phyloP scores from a whole-genome alignment of 2,888 invertebrate genomes.

The Tethea ocularis region DNA sequence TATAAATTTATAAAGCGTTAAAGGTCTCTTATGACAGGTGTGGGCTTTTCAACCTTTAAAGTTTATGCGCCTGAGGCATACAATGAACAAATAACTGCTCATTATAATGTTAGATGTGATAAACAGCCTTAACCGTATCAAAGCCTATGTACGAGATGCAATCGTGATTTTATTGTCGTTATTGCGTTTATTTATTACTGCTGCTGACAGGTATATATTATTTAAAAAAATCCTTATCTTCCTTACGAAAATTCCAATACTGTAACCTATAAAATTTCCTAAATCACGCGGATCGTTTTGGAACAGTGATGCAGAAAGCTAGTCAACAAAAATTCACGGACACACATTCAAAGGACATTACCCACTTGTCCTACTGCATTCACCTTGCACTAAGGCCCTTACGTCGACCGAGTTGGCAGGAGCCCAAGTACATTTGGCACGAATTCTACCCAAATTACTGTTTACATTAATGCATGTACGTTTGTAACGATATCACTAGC shows the following conservation, averaged over 20 bases:
- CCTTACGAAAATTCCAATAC: too few species aligned
- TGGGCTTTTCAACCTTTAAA: background rate
- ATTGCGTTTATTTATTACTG: too few species aligned
- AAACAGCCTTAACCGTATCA: too few species aligned
- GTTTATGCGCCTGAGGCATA: background rate
- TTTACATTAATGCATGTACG: constrained; percentile 45
- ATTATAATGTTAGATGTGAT: background rate
- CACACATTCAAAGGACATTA: too few species aligned
- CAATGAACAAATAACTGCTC: background rate
- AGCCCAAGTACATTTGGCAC: constrained; percentile 68
- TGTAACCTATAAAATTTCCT: too few species aligned
- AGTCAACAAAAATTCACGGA: background rate
- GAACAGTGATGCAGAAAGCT: too few species aligned
- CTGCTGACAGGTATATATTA: too few species aligned
- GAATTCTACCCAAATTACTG: constrained; percentile 61
- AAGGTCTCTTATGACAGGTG: background rate
- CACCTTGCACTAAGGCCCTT: background rate
- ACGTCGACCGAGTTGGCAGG: constrained; percentile 47
- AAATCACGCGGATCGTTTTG: too few species aligned
- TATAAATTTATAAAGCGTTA: background rate
- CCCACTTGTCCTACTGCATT: background rate
- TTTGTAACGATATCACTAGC: constrained; percentile 14
- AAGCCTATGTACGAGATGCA: too few species aligned
- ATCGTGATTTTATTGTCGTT: too few species aligned
- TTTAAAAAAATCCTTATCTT: too few species aligned